phyloP scores from a whole-genome alignment of 2,797 vertebrate genomes.

The Acridotheres tristis region DNA sequence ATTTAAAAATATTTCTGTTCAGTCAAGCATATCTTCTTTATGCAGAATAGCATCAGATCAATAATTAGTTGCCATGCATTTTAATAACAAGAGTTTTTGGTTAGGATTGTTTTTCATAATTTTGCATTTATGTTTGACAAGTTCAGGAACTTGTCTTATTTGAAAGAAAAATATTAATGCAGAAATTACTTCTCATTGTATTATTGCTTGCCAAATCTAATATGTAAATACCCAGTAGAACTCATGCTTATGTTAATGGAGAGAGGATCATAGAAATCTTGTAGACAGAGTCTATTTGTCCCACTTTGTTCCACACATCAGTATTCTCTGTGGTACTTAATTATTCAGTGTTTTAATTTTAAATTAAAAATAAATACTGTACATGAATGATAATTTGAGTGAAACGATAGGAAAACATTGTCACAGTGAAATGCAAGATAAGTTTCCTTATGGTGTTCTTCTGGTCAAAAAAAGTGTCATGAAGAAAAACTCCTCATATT shows the following conservation, averaged over 20 bases:
- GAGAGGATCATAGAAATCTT: constrained; percentile 67
- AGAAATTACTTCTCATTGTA: constrained; percentile 63
- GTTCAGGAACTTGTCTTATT: constrained; percentile 71
- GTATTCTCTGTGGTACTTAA: constrained; percentile 70
- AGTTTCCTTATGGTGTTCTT: background rate
- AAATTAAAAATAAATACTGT: constrained; percentile 73
- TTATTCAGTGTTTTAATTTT: constrained; percentile 70
- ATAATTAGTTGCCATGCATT: constrained; percentile 80
- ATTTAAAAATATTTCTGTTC: constrained; percentile 77
- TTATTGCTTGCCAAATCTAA: constrained; percentile 65
- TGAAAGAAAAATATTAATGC: constrained; percentile 69
- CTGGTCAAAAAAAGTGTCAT: background rate
- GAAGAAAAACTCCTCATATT: background rate
- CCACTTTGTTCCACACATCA: constrained; percentile 68
- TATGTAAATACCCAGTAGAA: constrained; percentile 68
- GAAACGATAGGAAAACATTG: constrained; percentile 54
- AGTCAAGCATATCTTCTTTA: constrained; percentile 73
- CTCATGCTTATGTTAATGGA: constrained; percentile 60
- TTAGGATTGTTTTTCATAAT: constrained; percentile 74
- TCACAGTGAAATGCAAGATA: constrained; percentile 4
- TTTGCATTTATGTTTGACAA: constrained; percentile 78
- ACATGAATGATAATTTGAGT: constrained; percentile 63
- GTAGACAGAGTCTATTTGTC: constrained; percentile 69
- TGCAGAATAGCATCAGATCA: constrained; percentile 76
- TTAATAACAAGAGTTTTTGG: constrained; percentile 75